Base-by-base conservation (phyloP, 2,797 vertebrate genomes). In the Acrossocheilus wenchowensis region DNA sequence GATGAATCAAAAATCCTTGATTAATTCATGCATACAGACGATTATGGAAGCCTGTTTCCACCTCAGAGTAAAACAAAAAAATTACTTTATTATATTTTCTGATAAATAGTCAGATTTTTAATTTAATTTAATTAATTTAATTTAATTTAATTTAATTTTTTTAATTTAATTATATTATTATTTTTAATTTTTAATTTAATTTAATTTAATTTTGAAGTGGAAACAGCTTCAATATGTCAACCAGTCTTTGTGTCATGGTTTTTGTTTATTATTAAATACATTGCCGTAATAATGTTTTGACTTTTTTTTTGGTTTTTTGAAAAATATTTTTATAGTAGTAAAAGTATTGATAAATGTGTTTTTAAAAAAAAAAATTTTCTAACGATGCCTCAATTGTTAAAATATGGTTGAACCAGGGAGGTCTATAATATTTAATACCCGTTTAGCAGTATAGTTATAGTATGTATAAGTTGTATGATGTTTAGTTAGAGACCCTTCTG, bases 391-490 rank as follows among this genome's bases (percentile, higher is more conserved):
- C 15, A 36, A 43, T 34, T 12, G 17, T 21, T 75, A 5, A 75
- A 75, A n/a, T 34, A 48, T 17, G 5, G 4, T 45, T 79, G n/a
- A 64, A 12, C 15, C 5, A 30, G 1, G 12, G 30, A 48, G 1
- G 30, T 26, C 34, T 62, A 66, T 52, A 50, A 34, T 77, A 52
- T 21, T 64, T 64, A 48, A 30, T 11, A 66, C 19, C n/a, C 39
- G 34, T 43, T 36, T 78, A 79, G 2, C 14, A n/a, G 30, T 69
- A 7, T 71, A 43, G 74, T 69, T 78, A 74, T 43, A 85, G 57
- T 26, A 26, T 26, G 48, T 23, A 10, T 75, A 77, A 84, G 23
- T 57, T 68, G 34, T 41, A 43, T 45, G 23, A 43, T 50, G 52
- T 69, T 78, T 69, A 43, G n/a, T 78, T 66, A n/a, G 21, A 68